Evolutionary conservation across 2,797 vertebrate species (phyloP), one percentile per base, ranked within the genome.

Genomic region (Myoxocephalus aenaeus): DNA sequence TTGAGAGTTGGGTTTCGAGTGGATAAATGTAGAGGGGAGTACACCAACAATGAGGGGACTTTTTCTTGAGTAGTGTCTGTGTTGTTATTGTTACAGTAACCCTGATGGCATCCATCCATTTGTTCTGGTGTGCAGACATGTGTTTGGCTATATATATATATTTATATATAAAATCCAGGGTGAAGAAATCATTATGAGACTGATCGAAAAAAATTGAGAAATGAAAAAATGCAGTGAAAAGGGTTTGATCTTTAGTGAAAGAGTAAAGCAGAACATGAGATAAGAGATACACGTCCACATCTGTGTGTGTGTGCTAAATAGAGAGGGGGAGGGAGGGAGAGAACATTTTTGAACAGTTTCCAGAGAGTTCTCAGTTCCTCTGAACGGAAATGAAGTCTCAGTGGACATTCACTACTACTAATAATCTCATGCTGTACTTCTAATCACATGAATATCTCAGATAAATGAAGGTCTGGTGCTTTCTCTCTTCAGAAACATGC

Each of bases 331-430:
- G 38, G 2, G 38, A 77, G 58, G 54, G 74, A 36, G 69, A 76
- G 59, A 72, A 81, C 82, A 90, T 90, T 82, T 83, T 87, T 94
- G 87, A 89, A 59, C 67, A 38, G 70, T 69, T 76, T 89, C 91
- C 91, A 93, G 72, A 75, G 56, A 88, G 51, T 79, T 83, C 77
- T 85, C 53, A 79, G 85, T 88, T 93, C 88, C 83, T 83, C 87
- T 44, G 73, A 88, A 86, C 77, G 84, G 92, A 92, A 93, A 90
- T 89, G 48, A 90, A 85, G 73, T 92, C 91, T 90, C 92, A 51
- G 88, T 87, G 89, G 87, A 92, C 74, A 62, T 80, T 88, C 65
- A 58, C 58, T 75, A 18, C 76, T 88, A 81, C 83, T 80, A 70
- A 36, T 25, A 54, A n/a, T 78, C 74, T 86, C 63, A 63, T 72